These are phyloP conservation scores for Chaetodon auriga DNA, from an alignment of 2,113 vertebrate genomes.

Conservation along the genomic window DNA sequence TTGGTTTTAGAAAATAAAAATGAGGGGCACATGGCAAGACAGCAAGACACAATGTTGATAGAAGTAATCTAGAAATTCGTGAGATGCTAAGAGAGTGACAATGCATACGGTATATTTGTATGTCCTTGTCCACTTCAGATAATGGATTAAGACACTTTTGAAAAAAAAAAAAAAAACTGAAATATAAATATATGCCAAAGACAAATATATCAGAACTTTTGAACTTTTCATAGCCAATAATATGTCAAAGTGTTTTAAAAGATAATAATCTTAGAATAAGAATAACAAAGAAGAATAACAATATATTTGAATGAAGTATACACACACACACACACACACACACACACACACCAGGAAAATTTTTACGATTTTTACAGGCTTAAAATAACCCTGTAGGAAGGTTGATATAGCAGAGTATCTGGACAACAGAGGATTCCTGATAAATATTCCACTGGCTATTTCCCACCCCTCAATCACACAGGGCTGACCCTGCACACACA, in stretches of 20 bases:
- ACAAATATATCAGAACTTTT: background rate
- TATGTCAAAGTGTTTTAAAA: background rate
- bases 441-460: slow-evolving; percentile 75
- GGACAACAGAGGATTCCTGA: slow-evolving; percentile 81
- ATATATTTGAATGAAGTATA: slow-evolving; percentile 18
- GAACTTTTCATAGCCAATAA: background rate
- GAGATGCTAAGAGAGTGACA: slow-evolving; percentile 1
- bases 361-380: slow-evolving; percentile 70
- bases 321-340: slow-evolving; percentile 21
- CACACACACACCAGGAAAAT: slow-evolving; percentile 43
- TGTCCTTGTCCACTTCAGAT: slow-evolving; percentile 15
- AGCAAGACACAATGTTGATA: slow-evolving; percentile 38
- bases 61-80: background rate
- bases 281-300: too few species aligned
- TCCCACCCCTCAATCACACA: slow-evolving; percentile 74
- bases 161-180: background rate
- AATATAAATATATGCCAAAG: background rate
- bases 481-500: slow-evolving; percentile 70
- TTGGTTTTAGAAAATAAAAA: slow-evolving; percentile 67
- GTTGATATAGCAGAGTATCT: slow-evolving; percentile 77
- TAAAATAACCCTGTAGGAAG: slow-evolving; percentile 79
- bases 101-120: slow-evolving; percentile 3
- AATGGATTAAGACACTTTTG: background rate
- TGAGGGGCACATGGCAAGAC: slow-evolving; percentile 30
- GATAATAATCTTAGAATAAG: background rate